phyloP scores from a whole-genome alignment of 2,113 vertebrate species.

The Gorsachius goisagi region DNA sequence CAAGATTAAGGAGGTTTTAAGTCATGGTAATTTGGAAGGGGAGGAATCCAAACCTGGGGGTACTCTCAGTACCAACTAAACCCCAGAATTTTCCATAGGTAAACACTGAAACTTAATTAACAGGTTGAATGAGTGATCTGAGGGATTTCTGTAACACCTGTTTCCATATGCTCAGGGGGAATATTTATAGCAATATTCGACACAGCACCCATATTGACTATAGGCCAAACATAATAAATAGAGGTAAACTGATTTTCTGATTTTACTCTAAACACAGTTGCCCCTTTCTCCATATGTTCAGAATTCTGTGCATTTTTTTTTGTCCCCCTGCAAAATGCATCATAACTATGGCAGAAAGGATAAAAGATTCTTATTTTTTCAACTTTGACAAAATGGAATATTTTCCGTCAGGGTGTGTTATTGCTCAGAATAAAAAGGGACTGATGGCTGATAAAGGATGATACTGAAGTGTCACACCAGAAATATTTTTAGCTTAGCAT shows the following conservation, averaged over 20 bases:
- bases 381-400: neutral
- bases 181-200: neutral
- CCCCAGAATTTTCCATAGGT: slow-evolving; percentile 37
- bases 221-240: neutral
- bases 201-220: neutral
- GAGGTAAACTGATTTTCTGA: neutral
- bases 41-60: neutral
- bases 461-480: neutral
- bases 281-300: neutral
- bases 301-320: neutral
- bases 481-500: neutral
- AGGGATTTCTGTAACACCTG: slow-evolving; percentile 60
- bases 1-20: slow-evolving; percentile 39
- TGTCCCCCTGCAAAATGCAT: neutral
- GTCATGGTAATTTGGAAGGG: slow-evolving; percentile 10
- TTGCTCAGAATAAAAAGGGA: neutral
- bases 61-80: neutral
- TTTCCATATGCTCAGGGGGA: neutral
- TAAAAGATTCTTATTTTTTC: neutral
- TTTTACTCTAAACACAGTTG: neutral
- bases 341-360: neutral
- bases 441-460: neutral
- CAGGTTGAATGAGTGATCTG: slow-evolving; percentile 31
- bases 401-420: neutral
- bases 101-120: slow-evolving; percentile 72